Evolutionary conservation across 1,140 invertebrate genomes (phyloP), one percentile per base, ranked within the genome.

Genomic region (Coelopa frigida): DNA sequence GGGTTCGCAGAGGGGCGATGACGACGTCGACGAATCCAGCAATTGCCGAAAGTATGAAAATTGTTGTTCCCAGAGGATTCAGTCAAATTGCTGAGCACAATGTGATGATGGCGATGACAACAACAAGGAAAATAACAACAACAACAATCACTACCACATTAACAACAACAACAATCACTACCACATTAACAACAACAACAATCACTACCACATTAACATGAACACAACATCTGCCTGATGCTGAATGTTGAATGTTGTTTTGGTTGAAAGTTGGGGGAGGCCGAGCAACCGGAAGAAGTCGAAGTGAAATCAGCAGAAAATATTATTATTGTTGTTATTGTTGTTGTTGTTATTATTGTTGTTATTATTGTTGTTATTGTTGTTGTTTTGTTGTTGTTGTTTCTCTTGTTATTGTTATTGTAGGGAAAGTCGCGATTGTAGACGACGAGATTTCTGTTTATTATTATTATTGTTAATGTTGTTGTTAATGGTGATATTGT

Each of bases 41-140:
- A 11, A 18, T n/a, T 31, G 26, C 41, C 41, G 22, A 43, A 43
- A 42, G 31, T 18, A 39, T 22, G n/a, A 43, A 43, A 32, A 43
- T 43, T 43, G 41, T 20, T 26, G 43, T 44, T 44, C 43, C 43
- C 43, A 44, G 32, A 44, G 43, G 43, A 44, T 26, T 44, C 36
- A 35, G 26, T 23, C 29, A 24, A n/a, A n/a, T n/a, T n/a, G n/a
- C n/a, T n/a, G n/a, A n/a, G n/a, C n/a, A n/a, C n/a, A n/a, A n/a
- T n/a, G n/a, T n/a, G n/a, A n/a, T n/a, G n/a, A n/a, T n/a, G n/a
- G n/a, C n/a, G n/a, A n/a, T n/a, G n/a, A n/a, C n/a, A n/a, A n/a
- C n/a, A n/a, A n/a, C n/a, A n/a, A n/a, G n/a, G n/a, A n/a, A n/a
- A n/a, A n/a, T n/a, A n/a, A n/a, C n/a, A n/a, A n/a, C n/a, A n/a